phyloP scores from a whole-genome alignment of 1,140 invertebrate genomes.

The Platyscapa corneri region DNA sequence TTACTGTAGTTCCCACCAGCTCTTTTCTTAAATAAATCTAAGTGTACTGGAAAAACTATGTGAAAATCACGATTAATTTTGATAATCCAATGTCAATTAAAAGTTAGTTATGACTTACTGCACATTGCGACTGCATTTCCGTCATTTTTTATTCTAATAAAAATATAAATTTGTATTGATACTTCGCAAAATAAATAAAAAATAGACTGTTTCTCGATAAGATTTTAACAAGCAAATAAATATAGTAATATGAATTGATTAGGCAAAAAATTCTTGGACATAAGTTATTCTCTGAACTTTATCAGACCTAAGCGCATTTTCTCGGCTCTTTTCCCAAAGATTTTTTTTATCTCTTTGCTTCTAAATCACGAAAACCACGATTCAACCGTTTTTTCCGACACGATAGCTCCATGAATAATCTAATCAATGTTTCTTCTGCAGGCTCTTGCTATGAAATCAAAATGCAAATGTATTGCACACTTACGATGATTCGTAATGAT shows the following conservation, averaged over 20 bases:
- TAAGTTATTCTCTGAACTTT: background rate
- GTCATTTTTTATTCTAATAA: background rate
- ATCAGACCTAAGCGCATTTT: background rate
- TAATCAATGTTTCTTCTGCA: background rate
- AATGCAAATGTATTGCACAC: background rate
- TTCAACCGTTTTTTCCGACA: background rate
- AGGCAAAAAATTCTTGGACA: background rate
- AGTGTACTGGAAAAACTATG: background rate
- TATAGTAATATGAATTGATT: background rate
- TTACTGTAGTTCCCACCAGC: background rate
- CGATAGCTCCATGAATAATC: background rate
- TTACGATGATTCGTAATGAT: background rate
- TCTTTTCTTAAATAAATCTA: background rate
- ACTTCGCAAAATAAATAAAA: no score
- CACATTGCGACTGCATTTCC: background rate
- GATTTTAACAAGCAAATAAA: background rate
- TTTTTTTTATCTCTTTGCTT: background rate
- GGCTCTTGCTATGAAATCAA: background rate
- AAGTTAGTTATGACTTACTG: background rate
- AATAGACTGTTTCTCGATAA: background rate
- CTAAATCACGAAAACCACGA: background rate
- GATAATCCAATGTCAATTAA: background rate
- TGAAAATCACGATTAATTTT: background rate
- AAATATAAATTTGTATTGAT: no score
- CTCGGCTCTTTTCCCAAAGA: background rate